A percentile compares a stretch with the other conserved stretches of the same genome.
Evolutionary conservation across 2,113 vertebrate species (phyloP).

Genomic region (Mustela lutreola): DNA sequence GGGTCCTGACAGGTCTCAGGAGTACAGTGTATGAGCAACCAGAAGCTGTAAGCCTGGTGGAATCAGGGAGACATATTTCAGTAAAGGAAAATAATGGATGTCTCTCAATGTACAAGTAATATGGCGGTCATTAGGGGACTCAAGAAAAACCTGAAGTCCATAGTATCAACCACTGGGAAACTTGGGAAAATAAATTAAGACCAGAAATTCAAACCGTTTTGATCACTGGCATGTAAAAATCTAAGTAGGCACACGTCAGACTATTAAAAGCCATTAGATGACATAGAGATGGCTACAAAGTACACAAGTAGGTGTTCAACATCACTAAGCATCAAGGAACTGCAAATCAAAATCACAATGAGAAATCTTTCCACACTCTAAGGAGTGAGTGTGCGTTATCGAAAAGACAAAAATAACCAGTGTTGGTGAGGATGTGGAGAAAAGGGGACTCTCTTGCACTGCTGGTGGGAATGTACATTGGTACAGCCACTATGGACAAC

Average conservation of each 20-base stretch:
- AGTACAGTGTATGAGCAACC: neutral
- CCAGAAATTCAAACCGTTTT: neutral
- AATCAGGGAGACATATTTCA: neutral
- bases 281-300: neutral
- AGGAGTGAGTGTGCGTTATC: neutral
- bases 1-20: neutral
- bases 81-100: neutral
- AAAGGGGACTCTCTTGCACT: neutral
- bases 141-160: neutral
- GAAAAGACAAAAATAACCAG: neutral
- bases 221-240: neutral
- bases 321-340: neutral
- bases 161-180: neutral
- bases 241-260: neutral
- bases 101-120: neutral
- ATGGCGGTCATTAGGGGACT: neutral
- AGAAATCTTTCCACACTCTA: neutral
- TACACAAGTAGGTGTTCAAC: neutral
- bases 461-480: neutral
- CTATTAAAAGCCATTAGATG: neutral
- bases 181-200: neutral
- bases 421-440: neutral
- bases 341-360: neutral
- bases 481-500: neutral
- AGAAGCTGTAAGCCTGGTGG: neutral